Percentiles rank a stretch among this genome's conserved stretches.
Conservation (phyloP, 53 echinoderm and acorn worm species). For the Temnopleurus reevesii region DNA sequence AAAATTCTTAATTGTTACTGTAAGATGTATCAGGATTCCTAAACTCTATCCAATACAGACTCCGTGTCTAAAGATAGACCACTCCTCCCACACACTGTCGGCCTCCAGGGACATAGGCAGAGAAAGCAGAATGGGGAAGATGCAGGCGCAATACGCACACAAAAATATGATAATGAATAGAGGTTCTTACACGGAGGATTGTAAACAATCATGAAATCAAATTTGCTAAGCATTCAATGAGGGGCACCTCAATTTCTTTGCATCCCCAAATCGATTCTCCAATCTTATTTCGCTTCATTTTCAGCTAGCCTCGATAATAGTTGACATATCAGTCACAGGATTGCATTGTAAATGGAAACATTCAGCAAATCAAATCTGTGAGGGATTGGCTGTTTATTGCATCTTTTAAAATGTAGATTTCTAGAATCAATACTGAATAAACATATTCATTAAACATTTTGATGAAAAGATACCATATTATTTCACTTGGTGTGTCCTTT, state of each 20-base stretch:
- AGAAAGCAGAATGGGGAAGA: background rate
- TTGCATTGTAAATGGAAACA: no score
- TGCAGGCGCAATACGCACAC: background rate
- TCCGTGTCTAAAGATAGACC: conserved; percentile 15
- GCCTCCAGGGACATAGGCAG: background rate
- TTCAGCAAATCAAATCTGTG: no score
- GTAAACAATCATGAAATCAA: conserved; percentile 42
- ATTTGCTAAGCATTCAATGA: conserved; percentile 37
- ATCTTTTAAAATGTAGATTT: no score
- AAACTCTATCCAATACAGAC: background rate
- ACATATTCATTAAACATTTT: no score
- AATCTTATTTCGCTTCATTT: no score
- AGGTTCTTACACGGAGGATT: conserved; percentile 9
- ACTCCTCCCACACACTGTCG: conserved; percentile 20
- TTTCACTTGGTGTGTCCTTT: no score
- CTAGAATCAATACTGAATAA: no score
- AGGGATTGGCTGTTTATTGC: no score
- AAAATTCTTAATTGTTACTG: background rate
- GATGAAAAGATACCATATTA: no score
- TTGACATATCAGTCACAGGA: no score
- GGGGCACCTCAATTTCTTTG: background rate
- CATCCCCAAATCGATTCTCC: background rate
- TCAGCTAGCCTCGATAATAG: no score
- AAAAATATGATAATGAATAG: conserved; percentile 24
- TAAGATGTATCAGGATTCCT: background rate